A percentile compares a stretch with the other conserved stretches of the same genome.
These are phyloP conservation scores for Chrysaora quinquecirrha DNA, from an alignment of 30 jellyfish, hydroid and myxozoan genomes.

Conservation along the genomic window DNA sequence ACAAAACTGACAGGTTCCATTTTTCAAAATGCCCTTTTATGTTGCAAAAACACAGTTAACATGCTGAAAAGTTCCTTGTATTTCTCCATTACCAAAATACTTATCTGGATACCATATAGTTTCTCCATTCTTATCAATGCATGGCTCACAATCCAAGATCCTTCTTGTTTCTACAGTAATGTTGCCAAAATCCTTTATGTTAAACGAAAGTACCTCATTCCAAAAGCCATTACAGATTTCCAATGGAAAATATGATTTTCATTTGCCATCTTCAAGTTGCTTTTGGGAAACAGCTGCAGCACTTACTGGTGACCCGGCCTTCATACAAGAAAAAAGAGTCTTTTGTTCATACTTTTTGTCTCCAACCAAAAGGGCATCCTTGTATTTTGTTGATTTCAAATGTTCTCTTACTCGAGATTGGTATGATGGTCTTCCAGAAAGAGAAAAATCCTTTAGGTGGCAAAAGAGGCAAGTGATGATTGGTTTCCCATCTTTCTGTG, in stretches of 20 bases:
- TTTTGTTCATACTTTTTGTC: not conserved
- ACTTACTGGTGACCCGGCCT: too few species aligned
- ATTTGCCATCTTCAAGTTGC: not conserved
- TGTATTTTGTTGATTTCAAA: slow-evolving; percentile 4
- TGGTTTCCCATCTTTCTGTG: slow-evolving; percentile 5
- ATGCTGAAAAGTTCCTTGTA: slow-evolving; percentile 20
- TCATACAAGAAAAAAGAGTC: too few species aligned
- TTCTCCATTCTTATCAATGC: slow-evolving; percentile 3
- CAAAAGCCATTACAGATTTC: slow-evolving; percentile 13
- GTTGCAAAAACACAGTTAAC: slow-evolving; percentile 18
- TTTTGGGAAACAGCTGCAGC: not conserved
- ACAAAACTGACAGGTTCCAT: slow-evolving; percentile 24
- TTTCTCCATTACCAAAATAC: slow-evolving; percentile 8
- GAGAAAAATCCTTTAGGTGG: not conserved
- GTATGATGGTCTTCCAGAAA: slow-evolving; percentile 24
- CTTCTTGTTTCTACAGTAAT: slow-evolving; percentile 15
- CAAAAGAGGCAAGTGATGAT: slow-evolving; percentile 14
- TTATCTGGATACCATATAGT: slow-evolving; percentile 28
- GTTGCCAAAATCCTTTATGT: slow-evolving; percentile 10
- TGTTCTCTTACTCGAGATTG: slow-evolving; percentile 9
- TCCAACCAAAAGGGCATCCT: not conserved
- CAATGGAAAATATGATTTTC: slow-evolving; percentile 5
- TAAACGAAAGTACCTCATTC: not conserved
- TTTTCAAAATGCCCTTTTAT: not conserved
- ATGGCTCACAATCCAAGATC: slow-evolving; percentile 1